A percentile compares a stretch with the other conserved stretches of the same genome.
phyloP scores from a whole-genome alignment of 2,797 vertebrate species.

The Sebastes melanostomus region DNA sequence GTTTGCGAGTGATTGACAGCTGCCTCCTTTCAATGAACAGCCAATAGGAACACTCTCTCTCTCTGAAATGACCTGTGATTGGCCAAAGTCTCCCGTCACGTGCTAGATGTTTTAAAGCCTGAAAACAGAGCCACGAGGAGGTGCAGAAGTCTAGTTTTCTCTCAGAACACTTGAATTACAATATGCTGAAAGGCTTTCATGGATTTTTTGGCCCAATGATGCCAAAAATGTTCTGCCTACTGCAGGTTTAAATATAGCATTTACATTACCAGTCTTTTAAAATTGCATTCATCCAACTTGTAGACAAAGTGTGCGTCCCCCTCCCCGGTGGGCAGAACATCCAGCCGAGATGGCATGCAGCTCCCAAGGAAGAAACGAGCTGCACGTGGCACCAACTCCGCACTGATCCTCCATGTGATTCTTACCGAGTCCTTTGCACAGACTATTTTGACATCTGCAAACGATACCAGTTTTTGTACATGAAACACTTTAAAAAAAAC shows the following conservation, averaged over 20 bases:
- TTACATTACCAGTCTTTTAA: slow-evolving; percentile 66
- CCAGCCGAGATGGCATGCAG: slow-evolving; percentile 61
- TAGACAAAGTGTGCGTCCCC: slow-evolving; percentile 63
- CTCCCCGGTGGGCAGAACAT: slow-evolving; percentile 34
- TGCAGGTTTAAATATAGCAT: background rate
- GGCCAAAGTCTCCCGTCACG: too few species aligned
- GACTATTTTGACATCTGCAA: slow-evolving; percentile 65
- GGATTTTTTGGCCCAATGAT: too few species aligned
- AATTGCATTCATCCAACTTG: slow-evolving; percentile 62
- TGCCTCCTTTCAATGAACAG: too few species aligned
- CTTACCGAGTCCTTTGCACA: slow-evolving; percentile 54
- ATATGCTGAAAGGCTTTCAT: too few species aligned
- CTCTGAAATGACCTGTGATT: too few species aligned
- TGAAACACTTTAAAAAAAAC: background rate
- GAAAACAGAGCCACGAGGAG: too few species aligned
- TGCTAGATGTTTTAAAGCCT: too few species aligned
- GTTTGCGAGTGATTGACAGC: too few species aligned
- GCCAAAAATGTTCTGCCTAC: too few species aligned
- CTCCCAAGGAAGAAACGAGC: slow-evolving; percentile 78
- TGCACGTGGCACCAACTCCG: slow-evolving; percentile 42
- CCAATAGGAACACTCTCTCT: too few species aligned
- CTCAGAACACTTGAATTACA: too few species aligned
- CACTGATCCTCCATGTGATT: slow-evolving; percentile 68
- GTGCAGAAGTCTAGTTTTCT: too few species aligned
- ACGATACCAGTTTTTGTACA: background rate